Base-by-base conservation (phyloP, 2,888 invertebrate genomes). In the Parthenolecanium corni region DNA sequence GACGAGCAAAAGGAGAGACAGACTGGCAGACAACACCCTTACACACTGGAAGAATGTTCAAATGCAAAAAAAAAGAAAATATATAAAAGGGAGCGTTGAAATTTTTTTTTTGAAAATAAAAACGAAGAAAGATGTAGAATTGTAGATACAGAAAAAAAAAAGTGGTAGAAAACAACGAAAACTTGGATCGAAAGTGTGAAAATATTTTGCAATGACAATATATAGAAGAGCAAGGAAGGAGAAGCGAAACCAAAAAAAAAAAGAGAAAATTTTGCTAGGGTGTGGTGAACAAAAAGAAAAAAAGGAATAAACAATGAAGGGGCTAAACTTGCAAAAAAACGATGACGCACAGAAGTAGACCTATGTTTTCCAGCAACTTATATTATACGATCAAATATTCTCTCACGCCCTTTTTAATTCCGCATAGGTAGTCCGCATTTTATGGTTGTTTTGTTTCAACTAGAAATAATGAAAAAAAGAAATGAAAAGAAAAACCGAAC, bases 11-110 rank as follows among this genome's bases (percentile, higher is more conserved):
- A 40, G 31, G 53, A 18, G 21, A 21, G 40, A 38, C 36, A 40
- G 20, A 40, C 23, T 36, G 16, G 38, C 31, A 36, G 53, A 38
- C 40, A 21, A 23, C 40, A 53, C n/a, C 21, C 31, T 6, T 9
- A 31, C 4, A 31, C 9, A 31, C 31, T 31, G 31, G 9, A 6
- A 31, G 20, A 36, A 53, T 53, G 23, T 52, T 36, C 31, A 38
- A 24, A 52, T 40, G 36, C 23, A 53, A 42, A 23, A 53, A 40
- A 31, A 24, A 52, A 52, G 20, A 52, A 52, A 31, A 36, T 36
- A 25, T 25, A 51, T 25, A 51, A 51, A 51, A 51, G 31, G 14
- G 31, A 18, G 40, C 53, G 36, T 11, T 42, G 36, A 12, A 5
- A 2, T 31, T n/a, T 23, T 53, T 16, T 53, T 53, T 53, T 53